A percentile compares a stretch with the other conserved stretches of the same genome.
Evolutionary conservation across 2,113 vertebrate species (phyloP).

Genomic region (Istiophorus platypterus): DNA sequence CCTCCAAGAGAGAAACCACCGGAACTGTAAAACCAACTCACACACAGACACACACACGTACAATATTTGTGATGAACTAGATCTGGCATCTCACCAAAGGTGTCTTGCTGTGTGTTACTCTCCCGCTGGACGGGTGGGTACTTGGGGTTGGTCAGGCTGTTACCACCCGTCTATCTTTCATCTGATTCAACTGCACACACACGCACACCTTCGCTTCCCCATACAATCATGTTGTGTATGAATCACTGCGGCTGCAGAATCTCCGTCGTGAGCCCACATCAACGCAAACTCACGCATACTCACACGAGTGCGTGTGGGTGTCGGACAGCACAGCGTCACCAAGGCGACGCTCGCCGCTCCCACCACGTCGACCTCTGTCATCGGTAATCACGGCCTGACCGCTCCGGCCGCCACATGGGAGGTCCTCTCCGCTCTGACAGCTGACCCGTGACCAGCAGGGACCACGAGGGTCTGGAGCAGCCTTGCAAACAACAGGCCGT

Average conservation of each 20-base stretch:
- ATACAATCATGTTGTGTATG: slow-evolving; percentile 12
- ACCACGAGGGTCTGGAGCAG: background rate
- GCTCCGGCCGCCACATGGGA: slow-evolving; percentile 7
- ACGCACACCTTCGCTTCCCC: background rate
- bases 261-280: slow-evolving; percentile 6
- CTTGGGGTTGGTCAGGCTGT: slow-evolving; percentile 16
- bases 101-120: background rate
- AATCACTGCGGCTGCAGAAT: slow-evolving; percentile 30
- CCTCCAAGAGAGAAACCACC: background rate
- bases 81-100: background rate
- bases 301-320: slow-evolving; percentile 22
- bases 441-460: background rate
- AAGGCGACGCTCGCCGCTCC: no score
- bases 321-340: no score
- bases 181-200: background rate
- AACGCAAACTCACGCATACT: slow-evolving; percentile 12
- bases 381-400: background rate
- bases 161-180: background rate
- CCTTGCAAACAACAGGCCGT: no score
- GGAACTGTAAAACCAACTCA: background rate
- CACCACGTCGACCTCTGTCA: background rate
- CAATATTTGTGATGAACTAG: background rate
- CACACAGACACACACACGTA: slow-evolving; percentile 33
- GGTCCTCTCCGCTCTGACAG: background rate
- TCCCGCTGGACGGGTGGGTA: background rate